Conservation (phyloP, 2,888 invertebrate genomes). For the Plagodis pulveraria region DNA sequence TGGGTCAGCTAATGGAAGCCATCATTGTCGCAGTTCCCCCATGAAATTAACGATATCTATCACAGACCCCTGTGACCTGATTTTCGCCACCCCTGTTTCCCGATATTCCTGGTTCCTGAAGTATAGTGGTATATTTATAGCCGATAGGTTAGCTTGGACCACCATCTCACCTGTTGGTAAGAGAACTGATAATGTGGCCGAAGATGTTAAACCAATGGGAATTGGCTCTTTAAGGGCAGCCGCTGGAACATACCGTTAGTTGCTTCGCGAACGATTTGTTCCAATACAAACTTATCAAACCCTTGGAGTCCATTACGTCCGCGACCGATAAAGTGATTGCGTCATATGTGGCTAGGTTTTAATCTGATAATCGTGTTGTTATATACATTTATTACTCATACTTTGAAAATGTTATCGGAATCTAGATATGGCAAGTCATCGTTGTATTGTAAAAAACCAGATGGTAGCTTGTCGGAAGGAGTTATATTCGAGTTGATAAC, state of each 20-base stretch:
- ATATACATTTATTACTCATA: constrained; percentile 28
- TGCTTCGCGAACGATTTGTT: constrained; percentile 1
- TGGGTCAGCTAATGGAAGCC: constrained; percentile 45
- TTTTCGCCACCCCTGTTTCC: constrained; percentile 32
- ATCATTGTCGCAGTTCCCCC: constrained; percentile 42
- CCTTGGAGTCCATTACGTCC: background rate
- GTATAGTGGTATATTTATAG: too few relatives aligned
- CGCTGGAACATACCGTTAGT: too few relatives aligned
- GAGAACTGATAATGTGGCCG: too few relatives aligned
- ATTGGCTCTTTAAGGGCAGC: too few relatives aligned
- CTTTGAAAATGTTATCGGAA: constrained; percentile 21
- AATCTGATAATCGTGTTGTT: constrained; percentile 31
- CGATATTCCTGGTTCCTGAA: background rate
- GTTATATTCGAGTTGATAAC: too few relatives aligned
- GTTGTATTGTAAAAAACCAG: constrained; percentile 10
- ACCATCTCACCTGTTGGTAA: too few relatives aligned
- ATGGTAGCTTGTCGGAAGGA: constrained; percentile 1
- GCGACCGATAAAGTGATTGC: constrained; percentile 20
- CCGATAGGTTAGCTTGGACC: too few relatives aligned
- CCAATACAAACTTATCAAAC: constrained; percentile 3
- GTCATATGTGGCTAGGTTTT: constrained; percentile 17
- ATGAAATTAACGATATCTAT: constrained; percentile 40
- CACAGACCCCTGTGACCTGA: constrained; percentile 43
- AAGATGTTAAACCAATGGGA: too few relatives aligned
- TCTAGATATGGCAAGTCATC: constrained; percentile 17